A percentile compares a stretch with the other conserved stretches of the same genome.
Evolutionary conservation across 1,140 invertebrate species (phyloP).

Genomic region (Linepithema humile): DNA sequence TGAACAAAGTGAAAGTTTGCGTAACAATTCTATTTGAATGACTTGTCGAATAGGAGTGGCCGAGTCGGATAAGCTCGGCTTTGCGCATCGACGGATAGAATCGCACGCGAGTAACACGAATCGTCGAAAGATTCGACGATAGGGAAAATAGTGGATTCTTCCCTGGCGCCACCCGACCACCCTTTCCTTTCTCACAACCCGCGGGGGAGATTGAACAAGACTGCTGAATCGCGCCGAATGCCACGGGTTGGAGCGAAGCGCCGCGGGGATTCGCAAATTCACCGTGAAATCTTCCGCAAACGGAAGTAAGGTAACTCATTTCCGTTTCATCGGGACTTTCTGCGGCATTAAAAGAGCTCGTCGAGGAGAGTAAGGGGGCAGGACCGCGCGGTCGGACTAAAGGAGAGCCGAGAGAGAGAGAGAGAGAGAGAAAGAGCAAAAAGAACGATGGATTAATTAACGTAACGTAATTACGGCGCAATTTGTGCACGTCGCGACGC

Average conservation of each 20-base stretch:
- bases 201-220: slow-evolving; percentile 56
- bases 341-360: slow-evolving; percentile 68
- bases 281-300: slow-evolving; percentile 76
- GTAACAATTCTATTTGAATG: slow-evolving; percentile 29
- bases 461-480: slow-evolving; percentile 73
- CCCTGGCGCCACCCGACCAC: neutral
- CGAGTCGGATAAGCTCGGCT: slow-evolving; percentile 18
- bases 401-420: slow-evolving; percentile 4
- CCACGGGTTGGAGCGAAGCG: neutral
- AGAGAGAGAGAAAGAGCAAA: neutral
- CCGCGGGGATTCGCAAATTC: slow-evolving; percentile 69
- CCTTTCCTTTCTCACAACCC: slow-evolving; percentile 11
- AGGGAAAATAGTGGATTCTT: slow-evolving; percentile 42
- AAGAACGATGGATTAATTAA: slow-evolving; percentile 74
- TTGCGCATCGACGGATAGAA: slow-evolving; percentile 14
- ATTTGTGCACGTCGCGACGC: slow-evolving; percentile 59
- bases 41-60: neutral
- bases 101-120: slow-evolving; percentile 39
- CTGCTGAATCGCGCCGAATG: slow-evolving; percentile 59
- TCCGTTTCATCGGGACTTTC: slow-evolving; percentile 72
- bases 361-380: neutral
- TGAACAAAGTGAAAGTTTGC: slow-evolving; percentile 31
- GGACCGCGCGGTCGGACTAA: neutral
- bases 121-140: slow-evolving; percentile 44
- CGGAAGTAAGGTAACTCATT: slow-evolving; percentile 76